Conservation (phyloP, 2,797 vertebrate genomes). For the Myioborus melanocephalus region DNA sequence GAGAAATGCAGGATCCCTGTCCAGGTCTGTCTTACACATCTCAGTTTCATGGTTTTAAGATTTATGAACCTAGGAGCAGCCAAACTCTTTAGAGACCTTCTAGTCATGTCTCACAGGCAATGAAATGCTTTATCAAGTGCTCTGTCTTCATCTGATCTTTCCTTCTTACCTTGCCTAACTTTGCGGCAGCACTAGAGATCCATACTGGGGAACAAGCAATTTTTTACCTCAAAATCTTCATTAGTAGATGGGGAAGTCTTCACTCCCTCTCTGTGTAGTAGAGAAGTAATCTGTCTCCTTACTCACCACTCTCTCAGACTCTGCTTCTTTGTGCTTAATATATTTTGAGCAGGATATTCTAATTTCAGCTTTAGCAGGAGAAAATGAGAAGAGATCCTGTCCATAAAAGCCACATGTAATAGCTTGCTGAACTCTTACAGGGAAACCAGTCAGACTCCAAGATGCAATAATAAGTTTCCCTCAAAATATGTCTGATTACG, state of each 20-base stretch:
- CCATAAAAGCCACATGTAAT: background rate
- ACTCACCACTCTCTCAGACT: background rate
- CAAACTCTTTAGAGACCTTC: background rate
- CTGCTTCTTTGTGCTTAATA: background rate
- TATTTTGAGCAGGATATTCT: background rate
- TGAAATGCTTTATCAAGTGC: constrained; percentile 3
- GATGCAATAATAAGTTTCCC: background rate
- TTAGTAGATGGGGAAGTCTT: background rate
- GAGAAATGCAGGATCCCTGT: background rate
- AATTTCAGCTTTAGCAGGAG: background rate
- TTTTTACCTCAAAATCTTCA: background rate
- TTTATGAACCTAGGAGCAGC: background rate
- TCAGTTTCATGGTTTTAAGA: background rate
- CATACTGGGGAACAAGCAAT: background rate
- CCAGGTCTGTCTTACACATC: background rate
- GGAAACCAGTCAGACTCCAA: constrained; percentile 42
- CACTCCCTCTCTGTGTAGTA: background rate
- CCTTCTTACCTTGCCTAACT: background rate
- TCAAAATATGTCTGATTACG: constrained; percentile 32
- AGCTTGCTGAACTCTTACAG: background rate
- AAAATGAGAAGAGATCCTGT: constrained; percentile 22
- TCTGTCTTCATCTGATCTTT: background rate
- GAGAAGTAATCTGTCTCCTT: background rate
- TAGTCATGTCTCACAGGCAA: background rate
- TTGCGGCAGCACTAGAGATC: background rate